phyloP scores from a whole-genome alignment of 2,797 vertebrate genomes.

The Muscicapa striata region DNA sequence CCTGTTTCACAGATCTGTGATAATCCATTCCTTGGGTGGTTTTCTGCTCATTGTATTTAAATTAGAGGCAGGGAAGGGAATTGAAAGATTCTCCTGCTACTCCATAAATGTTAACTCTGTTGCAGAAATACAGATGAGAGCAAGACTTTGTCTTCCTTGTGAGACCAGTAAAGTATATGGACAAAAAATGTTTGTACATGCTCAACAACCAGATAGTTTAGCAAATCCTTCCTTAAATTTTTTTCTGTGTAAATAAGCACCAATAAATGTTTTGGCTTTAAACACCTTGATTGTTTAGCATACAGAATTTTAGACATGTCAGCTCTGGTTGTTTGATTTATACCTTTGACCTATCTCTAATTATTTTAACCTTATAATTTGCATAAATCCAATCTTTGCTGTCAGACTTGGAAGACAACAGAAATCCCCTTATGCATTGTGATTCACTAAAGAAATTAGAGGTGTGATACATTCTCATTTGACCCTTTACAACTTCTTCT shows the following conservation, averaged over 20 bases:
- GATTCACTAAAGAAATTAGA: slow-evolving; percentile 56
- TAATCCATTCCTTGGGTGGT: neutral
- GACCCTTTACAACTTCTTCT: slow-evolving; percentile 34
- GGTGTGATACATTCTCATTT: slow-evolving; percentile 45
- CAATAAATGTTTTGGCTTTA: neutral
- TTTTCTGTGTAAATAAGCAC: neutral
- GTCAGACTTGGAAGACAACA: slow-evolving; percentile 55
- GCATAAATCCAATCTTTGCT: slow-evolving; percentile 70
- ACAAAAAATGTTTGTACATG: neutral
- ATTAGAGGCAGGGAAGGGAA: neutral
- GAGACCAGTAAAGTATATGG: neutral
- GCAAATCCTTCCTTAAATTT: neutral
- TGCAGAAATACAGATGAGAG: neutral
- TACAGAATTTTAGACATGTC: slow-evolving; percentile 52
- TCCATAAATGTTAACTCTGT: neutral
- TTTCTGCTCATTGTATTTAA: neutral
- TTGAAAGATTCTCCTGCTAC: neutral
- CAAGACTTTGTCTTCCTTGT: neutral
- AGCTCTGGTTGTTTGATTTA: slow-evolving; percentile 59
- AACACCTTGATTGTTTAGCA: slow-evolving; percentile 44
- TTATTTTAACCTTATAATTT: slow-evolving; percentile 71
- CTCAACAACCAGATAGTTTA: neutral
- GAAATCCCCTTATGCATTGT: slow-evolving; percentile 46
- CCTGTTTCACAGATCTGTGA: neutral
- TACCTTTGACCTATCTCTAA: slow-evolving; percentile 68